phyloP scores from a whole-genome alignment of 2,888 invertebrate species.

The Spilarctia lutea region DNA sequence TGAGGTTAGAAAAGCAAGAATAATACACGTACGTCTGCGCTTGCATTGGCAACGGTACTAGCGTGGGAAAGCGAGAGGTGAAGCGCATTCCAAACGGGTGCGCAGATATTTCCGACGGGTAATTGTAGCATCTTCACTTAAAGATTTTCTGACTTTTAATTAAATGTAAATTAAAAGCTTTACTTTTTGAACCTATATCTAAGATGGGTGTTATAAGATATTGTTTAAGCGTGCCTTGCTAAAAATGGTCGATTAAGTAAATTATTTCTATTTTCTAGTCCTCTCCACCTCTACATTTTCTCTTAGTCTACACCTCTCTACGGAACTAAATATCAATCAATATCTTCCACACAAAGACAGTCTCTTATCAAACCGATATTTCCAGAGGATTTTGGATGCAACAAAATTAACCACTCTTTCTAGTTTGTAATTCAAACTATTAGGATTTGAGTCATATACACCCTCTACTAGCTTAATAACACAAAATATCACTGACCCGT shows the following conservation, averaged over 20 bases:
- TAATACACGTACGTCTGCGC: too few species aligned
- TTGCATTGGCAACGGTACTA: too few species aligned
- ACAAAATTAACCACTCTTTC: background rate
- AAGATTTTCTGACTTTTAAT: background rate
- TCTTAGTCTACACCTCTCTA: too few species aligned
- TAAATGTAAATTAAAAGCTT: background rate
- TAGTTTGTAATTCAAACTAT: background rate
- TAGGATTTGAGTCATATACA: background rate
- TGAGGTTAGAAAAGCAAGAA: too few species aligned
- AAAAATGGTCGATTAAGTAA: background rate
- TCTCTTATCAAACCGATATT: background rate
- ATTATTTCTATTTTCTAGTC: too few species aligned
- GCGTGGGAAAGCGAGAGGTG: too few species aligned
- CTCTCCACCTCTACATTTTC: too few species aligned
- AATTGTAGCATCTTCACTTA: background rate
- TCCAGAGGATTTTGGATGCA: background rate
- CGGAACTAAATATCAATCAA: background rate
- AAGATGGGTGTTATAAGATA: background rate
- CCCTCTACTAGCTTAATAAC: too few species aligned
- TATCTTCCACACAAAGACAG: background rate
- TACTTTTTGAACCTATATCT: background rate
- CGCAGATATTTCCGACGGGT: too few species aligned
- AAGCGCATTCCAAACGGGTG: too few species aligned
- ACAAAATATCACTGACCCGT: constrained; percentile 82
- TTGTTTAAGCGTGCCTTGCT: background rate